Evolutionary conservation across 2,797 vertebrate species (phyloP), one percentile per base, ranked within the genome.

Genomic region (Periparus ater): DNA sequence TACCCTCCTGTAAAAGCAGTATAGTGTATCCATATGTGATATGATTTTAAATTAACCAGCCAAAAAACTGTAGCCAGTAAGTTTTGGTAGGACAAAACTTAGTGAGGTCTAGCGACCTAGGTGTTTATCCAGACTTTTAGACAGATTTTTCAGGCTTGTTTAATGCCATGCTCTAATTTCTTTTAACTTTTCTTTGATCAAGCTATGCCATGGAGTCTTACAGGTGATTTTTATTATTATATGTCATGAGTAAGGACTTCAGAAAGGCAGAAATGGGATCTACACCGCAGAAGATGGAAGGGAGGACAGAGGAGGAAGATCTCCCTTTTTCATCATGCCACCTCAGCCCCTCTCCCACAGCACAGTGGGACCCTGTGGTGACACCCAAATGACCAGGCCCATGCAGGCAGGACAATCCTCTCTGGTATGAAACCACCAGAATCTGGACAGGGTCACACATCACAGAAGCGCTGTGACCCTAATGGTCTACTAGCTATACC

Each of bases 401-500:
- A 10, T 0, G 2, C 0, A 0, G 44, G 25, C 34, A 71, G 60
- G 42, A 40, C 0, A 0, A 66, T 63, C 47, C n/a, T 57, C 48
- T 68, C 54, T 78, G 55, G 15, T 29, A 20, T 18, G 30, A 80
- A 75, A 68, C 38, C 45, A 74, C 53, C 72, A 88, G 75, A 47
- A 55, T 30, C 62, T 30, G 23, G 18, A 44, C 21, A 60, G 22
- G 5, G 45, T 45, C n/a, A 51, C 21, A 55, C 5, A 42, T 42
- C 45, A 51, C 36, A 62, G 17, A 32, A 85, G 26, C 48, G 26
- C n/a, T 68, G 38, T 74, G 50, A 65, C 30, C 42, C 30, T 54
- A 38, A 72, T 19, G 42, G 36, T 44, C 75, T 72, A 25, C 44
- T 40, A 13, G 40, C 66, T 77, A 54, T 80, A 14, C 44, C 23